Percentiles rank a stretch among this genome's conserved stretches.
Evolutionary conservation across 2,113 vertebrate species (phyloP).

Genomic region (Scomber colias): DNA sequence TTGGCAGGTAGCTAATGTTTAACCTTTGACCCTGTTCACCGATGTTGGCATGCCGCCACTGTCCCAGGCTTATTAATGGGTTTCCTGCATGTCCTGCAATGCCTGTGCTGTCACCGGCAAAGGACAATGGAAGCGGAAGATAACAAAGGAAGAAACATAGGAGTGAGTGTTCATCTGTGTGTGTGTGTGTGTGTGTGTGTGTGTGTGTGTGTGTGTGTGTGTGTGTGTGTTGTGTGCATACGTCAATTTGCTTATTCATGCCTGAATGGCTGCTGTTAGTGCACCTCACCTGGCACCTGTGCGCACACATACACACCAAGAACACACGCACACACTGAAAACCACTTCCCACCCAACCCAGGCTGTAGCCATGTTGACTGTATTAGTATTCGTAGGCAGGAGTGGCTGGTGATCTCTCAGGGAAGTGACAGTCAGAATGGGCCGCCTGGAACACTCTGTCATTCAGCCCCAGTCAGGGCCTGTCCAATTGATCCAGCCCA

Average conservation of each 20-base stretch:
- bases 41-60: conserved; percentile 39
- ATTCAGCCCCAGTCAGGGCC: conserved; percentile 68
- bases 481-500: conserved; percentile 79
- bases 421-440: conserved; percentile 79
- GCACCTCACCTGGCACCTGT: conserved; percentile 34
- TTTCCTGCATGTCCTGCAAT: conserved; percentile 65
- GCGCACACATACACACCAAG: neutral
- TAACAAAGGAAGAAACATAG: conserved; percentile 8
- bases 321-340: conserved; percentile 1
- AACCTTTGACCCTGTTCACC: conserved; percentile 60
- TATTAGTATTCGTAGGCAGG: conserved; percentile 77
- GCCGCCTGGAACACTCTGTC: conserved; percentile 74
- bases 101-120: conserved; percentile 48
- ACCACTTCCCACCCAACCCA: conserved; percentile 6
- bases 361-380: conserved; percentile 35
- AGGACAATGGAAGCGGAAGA: conserved; percentile 35
- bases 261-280: neutral
- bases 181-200: neutral
- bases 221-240: conserved; percentile 1
- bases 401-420: conserved; percentile 76
- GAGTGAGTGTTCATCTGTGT: conserved; percentile 6
- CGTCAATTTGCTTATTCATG: conserved; percentile 24
- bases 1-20: conserved; percentile 53
- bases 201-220: neutral
- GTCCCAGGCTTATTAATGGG: conserved; percentile 67